Conservation (phyloP, 2,888 invertebrate species). For the Listrodromus nycthemerus region DNA sequence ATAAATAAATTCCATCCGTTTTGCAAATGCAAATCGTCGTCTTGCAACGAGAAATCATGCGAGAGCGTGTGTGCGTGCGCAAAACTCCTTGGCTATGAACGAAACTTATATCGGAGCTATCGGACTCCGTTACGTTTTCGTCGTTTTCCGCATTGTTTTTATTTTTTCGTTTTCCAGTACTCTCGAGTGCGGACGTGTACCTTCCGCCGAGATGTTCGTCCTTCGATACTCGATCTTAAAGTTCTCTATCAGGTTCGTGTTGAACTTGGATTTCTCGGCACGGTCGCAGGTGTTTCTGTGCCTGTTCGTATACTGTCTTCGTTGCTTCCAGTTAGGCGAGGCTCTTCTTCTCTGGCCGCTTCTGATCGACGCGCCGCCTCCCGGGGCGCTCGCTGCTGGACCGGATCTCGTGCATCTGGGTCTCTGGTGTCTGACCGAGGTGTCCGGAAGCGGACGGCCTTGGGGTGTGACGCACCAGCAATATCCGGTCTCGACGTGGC, state of each 20-base stretch:
- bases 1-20: conserved; percentile 57
- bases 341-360: conserved; percentile 78
- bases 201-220: conserved; percentile 79
- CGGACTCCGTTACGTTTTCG: too few relatives aligned
- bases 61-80: too few relatives aligned
- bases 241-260: conserved; percentile 93
- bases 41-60: too few relatives aligned
- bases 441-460: conserved; percentile 93
- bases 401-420: conserved; percentile 88
- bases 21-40: too few relatives aligned
- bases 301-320: conserved; percentile 77
- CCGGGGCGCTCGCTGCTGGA: conserved; percentile 7
- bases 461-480: conserved; percentile 97
- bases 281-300: conserved; percentile 87
- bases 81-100: too few relatives aligned
- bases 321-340: conserved; percentile 77
- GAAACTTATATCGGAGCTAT: too few relatives aligned
- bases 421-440: conserved; percentile 89
- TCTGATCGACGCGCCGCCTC: conserved; percentile 68
- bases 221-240: conserved; percentile 91
- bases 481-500: conserved; percentile 90
- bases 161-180: conserved; percentile 10
- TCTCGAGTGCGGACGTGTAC: conserved; percentile 61
- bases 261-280: conserved; percentile 92
- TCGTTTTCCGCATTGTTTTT: too few relatives aligned